phyloP scores from a whole-genome alignment of 2,888 invertebrate species.

The Drosophila incognita region DNA sequence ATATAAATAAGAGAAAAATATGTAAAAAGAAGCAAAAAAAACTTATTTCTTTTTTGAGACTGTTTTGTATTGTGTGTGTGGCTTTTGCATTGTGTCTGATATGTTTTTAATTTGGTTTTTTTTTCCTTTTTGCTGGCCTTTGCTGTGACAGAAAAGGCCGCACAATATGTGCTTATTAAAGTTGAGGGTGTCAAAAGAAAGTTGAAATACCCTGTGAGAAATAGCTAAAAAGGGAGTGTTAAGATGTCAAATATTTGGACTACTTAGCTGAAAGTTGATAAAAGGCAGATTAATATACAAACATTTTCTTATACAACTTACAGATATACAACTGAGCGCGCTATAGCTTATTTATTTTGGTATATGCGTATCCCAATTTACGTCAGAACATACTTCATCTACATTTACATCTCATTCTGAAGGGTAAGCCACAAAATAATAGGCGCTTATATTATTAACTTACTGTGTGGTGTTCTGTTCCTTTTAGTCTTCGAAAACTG shows the following conservation, averaged over 20 bases:
- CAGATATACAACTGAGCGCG: neutral
- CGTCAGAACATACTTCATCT: neutral
- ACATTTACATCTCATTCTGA: neutral
- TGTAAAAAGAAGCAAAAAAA: slow-evolving; percentile 32
- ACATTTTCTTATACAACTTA: neutral
- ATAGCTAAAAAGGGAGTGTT: neutral
- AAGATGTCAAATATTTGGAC: neutral
- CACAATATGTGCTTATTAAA: slow-evolving; percentile 43
- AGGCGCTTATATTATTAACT: neutral
- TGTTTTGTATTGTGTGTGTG: neutral
- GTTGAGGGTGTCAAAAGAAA: slow-evolving; percentile 51
- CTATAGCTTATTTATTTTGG: neutral
- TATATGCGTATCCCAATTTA: neutral
- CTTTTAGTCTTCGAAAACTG: neutral
- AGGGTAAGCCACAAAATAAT: neutral
- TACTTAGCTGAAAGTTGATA: neutral
- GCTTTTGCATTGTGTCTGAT: slow-evolving; percentile 44
- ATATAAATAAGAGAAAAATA: slow-evolving; percentile 11
- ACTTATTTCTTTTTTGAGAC: slow-evolving; percentile 36
- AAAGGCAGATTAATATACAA: neutral
- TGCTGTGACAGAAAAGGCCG: slow-evolving; percentile 47
- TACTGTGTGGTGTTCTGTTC: neutral
- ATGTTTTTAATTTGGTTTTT: slow-evolving; percentile 28
- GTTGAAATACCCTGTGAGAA: slow-evolving; percentile 38
- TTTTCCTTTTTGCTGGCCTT: slow-evolving; percentile 48